phyloP scores from a whole-genome alignment of 92 coral and sea anemone genomes.

The Nematostella vectensis region DNA sequence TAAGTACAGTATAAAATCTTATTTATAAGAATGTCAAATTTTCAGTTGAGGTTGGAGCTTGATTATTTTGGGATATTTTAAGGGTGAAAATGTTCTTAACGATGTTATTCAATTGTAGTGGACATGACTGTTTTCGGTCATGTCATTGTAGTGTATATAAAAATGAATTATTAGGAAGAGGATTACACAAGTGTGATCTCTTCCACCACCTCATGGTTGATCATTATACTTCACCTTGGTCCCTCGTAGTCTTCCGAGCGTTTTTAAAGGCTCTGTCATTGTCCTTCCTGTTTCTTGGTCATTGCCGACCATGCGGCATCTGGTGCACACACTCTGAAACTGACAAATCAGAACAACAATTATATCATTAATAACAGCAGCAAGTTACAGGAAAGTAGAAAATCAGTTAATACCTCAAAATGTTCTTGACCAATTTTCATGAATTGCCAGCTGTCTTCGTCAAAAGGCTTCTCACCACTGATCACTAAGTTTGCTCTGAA shows the following conservation, averaged over 20 bases:
- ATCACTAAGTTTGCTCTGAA: conserved; percentile 83
- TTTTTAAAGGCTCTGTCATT: conserved; percentile 70
- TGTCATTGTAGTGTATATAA: too few relatives aligned
- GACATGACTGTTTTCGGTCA: too few relatives aligned
- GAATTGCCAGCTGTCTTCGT: conserved; percentile 67
- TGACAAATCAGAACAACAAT: conserved; percentile 3
- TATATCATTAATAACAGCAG: background rate
- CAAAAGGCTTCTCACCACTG: conserved; percentile 53
- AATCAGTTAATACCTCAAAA: conserved; percentile 39
- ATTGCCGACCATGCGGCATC: conserved; percentile 92
- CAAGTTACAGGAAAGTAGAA: background rate
- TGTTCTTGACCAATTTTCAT: conserved; percentile 48
- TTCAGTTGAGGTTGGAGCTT: too few relatives aligned
- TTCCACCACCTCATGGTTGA: too few relatives aligned
- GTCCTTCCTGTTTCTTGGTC: conserved; percentile 73
- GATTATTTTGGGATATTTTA: too few relatives aligned
- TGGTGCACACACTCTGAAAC: conserved; percentile 79
- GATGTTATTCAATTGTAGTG: too few relatives aligned
- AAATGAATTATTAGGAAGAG: too few relatives aligned
- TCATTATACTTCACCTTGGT: too few relatives aligned
- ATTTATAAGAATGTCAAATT: too few relatives aligned
- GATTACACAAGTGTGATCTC: too few relatives aligned
- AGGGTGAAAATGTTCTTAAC: too few relatives aligned
- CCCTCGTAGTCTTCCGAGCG: conserved; percentile 65
- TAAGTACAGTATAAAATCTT: too few relatives aligned